phyloP scores from a whole-genome alignment of 2,113 vertebrate species.

The Cebus imitator region DNA sequence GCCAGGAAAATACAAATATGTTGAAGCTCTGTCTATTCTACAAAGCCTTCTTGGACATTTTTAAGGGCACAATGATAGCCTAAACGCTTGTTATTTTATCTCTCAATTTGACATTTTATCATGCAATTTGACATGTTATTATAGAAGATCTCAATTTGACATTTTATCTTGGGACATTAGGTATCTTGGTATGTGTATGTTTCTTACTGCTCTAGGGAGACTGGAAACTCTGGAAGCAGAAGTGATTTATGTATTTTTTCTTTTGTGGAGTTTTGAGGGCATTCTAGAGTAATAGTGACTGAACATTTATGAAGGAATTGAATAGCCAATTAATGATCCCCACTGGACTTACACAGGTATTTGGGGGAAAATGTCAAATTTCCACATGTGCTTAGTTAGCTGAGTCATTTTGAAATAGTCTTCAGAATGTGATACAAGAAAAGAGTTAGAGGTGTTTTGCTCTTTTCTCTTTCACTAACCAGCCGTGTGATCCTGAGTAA shows the following conservation, averaged over 20 bases:
- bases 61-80: not conserved
- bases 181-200: not conserved
- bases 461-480: not conserved
- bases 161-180: not conserved
- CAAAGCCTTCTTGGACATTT: not conserved
- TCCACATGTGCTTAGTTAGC: not conserved
- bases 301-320: not conserved
- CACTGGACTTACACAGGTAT: not conserved
- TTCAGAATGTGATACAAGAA: not conserved
- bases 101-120: not conserved
- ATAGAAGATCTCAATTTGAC: not conserved
- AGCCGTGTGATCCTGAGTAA: not conserved
- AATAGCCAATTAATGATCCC: not conserved
- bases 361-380: not conserved
- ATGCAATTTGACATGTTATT: too few relatives aligned
- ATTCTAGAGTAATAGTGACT: not conserved
- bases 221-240: not conserved
- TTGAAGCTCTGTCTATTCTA: not conserved
- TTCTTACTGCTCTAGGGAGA: not conserved
- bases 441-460: not conserved
- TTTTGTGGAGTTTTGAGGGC: not conserved
- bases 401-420: not conserved
- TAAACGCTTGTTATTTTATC: not conserved
- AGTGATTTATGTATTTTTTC: not conserved
- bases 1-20: not conserved